These are phyloP conservation scores for Tenebrio molitor DNA, from an alignment of 1,140 invertebrate genomes.

Conservation along the genomic window DNA sequence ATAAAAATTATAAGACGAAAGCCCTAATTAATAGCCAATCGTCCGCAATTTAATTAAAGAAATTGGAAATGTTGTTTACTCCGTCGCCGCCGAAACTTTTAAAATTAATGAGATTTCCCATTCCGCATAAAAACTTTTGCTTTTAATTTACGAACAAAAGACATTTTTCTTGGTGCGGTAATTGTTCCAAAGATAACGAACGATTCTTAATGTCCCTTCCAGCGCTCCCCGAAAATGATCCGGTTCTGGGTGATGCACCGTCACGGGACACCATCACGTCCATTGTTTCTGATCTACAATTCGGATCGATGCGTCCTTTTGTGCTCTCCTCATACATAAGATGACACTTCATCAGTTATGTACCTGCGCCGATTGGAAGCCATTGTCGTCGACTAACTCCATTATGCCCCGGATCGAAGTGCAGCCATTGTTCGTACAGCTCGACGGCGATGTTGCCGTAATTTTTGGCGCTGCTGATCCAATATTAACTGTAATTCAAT, in stretches of 20 bases:
- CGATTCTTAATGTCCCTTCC: background rate
- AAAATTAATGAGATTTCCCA: slow-evolving; percentile 29
- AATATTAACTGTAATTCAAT: slow-evolving; percentile 12
- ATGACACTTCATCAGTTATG: slow-evolving; percentile 40
- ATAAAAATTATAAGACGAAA: slow-evolving; percentile 14
- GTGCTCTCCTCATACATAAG: slow-evolving; percentile 22
- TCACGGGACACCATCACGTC: background rate
- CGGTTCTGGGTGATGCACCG: background rate
- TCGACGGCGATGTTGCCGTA: background rate
- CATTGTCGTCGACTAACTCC: slow-evolving; percentile 11
- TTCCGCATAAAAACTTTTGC: slow-evolving; percentile 17
- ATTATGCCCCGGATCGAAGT: slow-evolving; percentile 25
- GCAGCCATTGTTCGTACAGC: slow-evolving; percentile 14
- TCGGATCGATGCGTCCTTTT: slow-evolving; percentile 10
- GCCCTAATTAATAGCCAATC: slow-evolving; percentile 24
- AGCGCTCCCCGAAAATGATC: background rate
- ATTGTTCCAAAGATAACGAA: slow-evolving; percentile 23
- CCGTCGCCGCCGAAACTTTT: slow-evolving; percentile 5
- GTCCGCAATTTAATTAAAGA: slow-evolving; percentile 21
- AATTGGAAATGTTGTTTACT: slow-evolving; percentile 26
- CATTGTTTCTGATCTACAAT: slow-evolving; percentile 13
- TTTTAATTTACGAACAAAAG: slow-evolving; percentile 16
- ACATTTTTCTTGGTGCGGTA: slow-evolving; percentile 28
- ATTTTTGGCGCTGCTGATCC: slow-evolving; percentile 1
- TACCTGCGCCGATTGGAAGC: slow-evolving; percentile 33